A percentile compares a stretch with the other conserved stretches of the same genome.
Conservation (phyloP, 2,113 vertebrate genomes). For the Lucifuga dentata region DNA sequence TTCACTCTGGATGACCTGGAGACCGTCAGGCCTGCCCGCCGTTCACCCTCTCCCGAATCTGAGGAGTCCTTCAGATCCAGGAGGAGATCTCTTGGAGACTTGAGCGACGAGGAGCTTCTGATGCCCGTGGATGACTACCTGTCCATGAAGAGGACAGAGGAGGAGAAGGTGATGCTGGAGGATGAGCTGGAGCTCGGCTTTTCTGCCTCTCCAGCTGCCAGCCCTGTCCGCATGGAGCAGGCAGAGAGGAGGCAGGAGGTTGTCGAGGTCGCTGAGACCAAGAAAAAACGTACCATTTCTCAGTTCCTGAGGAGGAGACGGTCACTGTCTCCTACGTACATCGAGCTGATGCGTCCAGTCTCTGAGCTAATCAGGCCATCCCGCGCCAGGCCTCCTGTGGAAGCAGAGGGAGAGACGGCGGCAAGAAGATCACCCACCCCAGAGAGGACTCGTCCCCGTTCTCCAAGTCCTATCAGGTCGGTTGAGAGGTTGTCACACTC, state of each 20-base stretch:
- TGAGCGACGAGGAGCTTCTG: constrained; percentile 93
- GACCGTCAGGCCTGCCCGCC: constrained; percentile 93
- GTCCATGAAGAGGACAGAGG: constrained; percentile 90
- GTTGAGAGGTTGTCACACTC: constrained; percentile 89
- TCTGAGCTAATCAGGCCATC: constrained; percentile 90
- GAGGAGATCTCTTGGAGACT: constrained; percentile 93
- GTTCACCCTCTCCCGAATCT: constrained; percentile 89
- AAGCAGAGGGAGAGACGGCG: constrained; percentile 79
- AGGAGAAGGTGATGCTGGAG: constrained; percentile 91
- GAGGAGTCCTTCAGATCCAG: constrained; percentile 89
- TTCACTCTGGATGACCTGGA: constrained; percentile 94
- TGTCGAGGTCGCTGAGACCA: constrained; percentile 83
- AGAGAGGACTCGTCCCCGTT: constrained; percentile 97
- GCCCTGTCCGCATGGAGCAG: constrained; percentile 89
- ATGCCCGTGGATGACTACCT: constrained; percentile 91
- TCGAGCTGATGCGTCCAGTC: constrained; percentile 97
- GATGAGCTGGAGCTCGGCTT: constrained; percentile 97
- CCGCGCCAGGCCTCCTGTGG: constrained; percentile 72
- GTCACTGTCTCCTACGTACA: constrained; percentile 96
- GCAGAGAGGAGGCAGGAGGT: constrained; percentile 83
- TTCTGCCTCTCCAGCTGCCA: constrained; percentile 94
- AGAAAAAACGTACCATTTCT: constrained; percentile 87
- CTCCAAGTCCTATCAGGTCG: constrained; percentile 95
- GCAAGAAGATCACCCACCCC: constrained; percentile 96
- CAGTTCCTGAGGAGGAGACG: constrained; percentile 90